Conservation (phyloP, 2,888 invertebrate species). For the Apeira syringaria region DNA sequence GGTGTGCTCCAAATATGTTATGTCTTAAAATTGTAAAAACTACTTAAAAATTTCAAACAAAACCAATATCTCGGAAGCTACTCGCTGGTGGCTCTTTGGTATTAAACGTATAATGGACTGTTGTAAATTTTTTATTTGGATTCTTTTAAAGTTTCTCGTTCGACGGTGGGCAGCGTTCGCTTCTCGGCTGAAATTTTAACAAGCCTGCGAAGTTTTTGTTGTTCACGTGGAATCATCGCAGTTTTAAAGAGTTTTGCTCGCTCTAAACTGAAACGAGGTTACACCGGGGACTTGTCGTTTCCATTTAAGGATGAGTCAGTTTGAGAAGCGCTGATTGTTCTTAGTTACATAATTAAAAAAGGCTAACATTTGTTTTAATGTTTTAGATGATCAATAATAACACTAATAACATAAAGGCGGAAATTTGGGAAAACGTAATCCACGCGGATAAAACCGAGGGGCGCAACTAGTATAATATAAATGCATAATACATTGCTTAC, state of each 20-base stretch:
- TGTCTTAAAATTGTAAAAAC: slow-evolving; percentile 1
- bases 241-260: slow-evolving; percentile 8
- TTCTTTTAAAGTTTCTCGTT: slow-evolving; percentile 3
- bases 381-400: too few species aligned
- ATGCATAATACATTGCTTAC: too few species aligned
- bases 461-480: too few species aligned
- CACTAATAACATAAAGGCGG: too few species aligned
- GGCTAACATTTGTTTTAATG: too few species aligned
- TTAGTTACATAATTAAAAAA: too few species aligned
- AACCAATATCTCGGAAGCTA: not conserved
- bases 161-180: not conserved
- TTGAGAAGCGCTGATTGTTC: not conserved
- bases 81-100: not conserved
- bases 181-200: slow-evolving; percentile 11
- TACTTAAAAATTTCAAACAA: slow-evolving; percentile 1
- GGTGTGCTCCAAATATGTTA: not conserved
- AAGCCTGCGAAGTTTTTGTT: slow-evolving; percentile 9
- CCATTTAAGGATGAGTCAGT: not conserved
- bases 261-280: slow-evolving; percentile 3
- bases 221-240: slow-evolving; percentile 9
- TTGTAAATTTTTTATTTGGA: slow-evolving; percentile 5
- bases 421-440: too few species aligned
- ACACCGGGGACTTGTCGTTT: not conserved
- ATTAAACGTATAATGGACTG: slow-evolving; percentile 4
- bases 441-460: too few species aligned